Evolutionary conservation across 2,113 vertebrate species (phyloP).

Genomic region (Protomyctophum bolini): DNA sequence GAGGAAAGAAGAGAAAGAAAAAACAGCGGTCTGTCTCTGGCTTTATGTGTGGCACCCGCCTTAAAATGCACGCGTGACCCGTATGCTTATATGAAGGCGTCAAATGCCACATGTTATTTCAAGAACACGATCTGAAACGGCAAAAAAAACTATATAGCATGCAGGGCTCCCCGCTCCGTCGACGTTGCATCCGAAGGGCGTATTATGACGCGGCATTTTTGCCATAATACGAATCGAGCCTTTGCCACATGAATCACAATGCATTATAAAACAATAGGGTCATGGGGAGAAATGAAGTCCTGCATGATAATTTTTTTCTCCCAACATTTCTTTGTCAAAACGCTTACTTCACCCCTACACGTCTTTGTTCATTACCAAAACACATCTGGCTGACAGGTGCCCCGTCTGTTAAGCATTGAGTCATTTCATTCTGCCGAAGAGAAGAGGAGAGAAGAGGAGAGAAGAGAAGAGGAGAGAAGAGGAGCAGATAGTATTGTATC

Average conservation of each 20-base stretch:
- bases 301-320: slow-evolving; percentile 88
- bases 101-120: slow-evolving; percentile 39
- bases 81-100: slow-evolving; percentile 41
- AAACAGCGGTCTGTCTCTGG: slow-evolving; percentile 16
- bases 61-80: slow-evolving; percentile 39
- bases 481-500: slow-evolving; percentile 64
- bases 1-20: background rate
- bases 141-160: slow-evolving; percentile 17
- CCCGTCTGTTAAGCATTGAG: slow-evolving; percentile 77
- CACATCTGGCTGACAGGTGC: slow-evolving; percentile 87
- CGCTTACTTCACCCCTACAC: slow-evolving; percentile 87
- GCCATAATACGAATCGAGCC: slow-evolving; percentile 45
- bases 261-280: slow-evolving; percentile 74
- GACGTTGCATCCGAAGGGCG: background rate
- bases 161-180: too few relatives aligned
- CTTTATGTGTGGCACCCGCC: slow-evolving; percentile 14
- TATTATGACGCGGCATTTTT: slow-evolving; percentile 23
- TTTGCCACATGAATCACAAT: slow-evolving; percentile 68
- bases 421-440: slow-evolving; percentile 75
- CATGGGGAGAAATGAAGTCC: slow-evolving; percentile 77
- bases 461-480: slow-evolving; percentile 48
- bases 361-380: slow-evolving; percentile 88
- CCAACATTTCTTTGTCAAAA: slow-evolving; percentile 85
- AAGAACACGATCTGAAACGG: slow-evolving; percentile 27
- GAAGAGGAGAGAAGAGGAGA: slow-evolving; percentile 60